Evolutionary conservation across 2,797 vertebrate species (phyloP).

Genomic region (Cryptoblepharus egeriae): DNA sequence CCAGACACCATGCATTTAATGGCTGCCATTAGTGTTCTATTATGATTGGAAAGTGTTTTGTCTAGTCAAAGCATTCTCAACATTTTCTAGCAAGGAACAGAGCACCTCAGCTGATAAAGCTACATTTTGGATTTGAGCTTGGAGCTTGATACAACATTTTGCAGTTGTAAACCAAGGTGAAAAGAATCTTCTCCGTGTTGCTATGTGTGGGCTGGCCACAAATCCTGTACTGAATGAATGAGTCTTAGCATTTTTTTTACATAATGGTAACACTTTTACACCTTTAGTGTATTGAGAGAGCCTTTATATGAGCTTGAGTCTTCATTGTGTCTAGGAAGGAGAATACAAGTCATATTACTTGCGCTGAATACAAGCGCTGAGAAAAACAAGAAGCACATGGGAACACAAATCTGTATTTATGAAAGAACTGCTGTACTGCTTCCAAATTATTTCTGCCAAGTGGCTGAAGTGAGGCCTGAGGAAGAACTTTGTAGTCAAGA

Average conservation of each 20-base stretch:
- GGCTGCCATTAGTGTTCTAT: too few relatives aligned
- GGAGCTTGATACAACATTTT: too few relatives aligned
- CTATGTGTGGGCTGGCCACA: neutral
- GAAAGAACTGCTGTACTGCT: constrained; percentile 57
- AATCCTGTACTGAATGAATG: neutral
- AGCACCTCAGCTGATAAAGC: neutral
- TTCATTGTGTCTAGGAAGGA: neutral
- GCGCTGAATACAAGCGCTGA: too few relatives aligned
- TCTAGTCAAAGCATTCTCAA: too few relatives aligned
- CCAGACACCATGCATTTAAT: too few relatives aligned
- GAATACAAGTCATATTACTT: constrained; percentile 39
- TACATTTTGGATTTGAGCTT: neutral
- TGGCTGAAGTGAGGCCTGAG: constrained; percentile 40
- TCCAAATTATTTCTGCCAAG: constrained; percentile 57
- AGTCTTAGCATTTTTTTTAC: neutral
- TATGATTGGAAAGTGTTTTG: too few relatives aligned
- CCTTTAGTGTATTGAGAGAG: too few relatives aligned
- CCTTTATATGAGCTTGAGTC: constrained; percentile 4
- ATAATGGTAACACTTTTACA: neutral
- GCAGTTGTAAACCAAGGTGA: neutral
- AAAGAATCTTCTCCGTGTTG: neutral
- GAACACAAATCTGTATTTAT: constrained; percentile 42
- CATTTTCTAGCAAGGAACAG: too few relatives aligned
- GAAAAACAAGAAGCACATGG: constrained; percentile 33
- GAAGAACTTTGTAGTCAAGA: constrained; percentile 45